phyloP scores from a whole-genome alignment of 1,140 invertebrate species.

The Drosophila kohkoa region DNA sequence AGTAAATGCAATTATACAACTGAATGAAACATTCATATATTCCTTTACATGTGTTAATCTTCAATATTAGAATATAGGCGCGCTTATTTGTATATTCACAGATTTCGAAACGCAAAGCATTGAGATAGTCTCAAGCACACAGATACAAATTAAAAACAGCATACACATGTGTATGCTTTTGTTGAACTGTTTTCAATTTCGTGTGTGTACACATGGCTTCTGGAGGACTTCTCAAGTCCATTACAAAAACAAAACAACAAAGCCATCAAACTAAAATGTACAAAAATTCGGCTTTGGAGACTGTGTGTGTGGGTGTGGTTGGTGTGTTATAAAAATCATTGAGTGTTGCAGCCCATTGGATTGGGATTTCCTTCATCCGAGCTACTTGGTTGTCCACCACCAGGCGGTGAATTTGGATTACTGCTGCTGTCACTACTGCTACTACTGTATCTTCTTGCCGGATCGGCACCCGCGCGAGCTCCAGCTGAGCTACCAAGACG shows the following conservation, averaged over 20 bases:
- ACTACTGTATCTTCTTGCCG: background rate
- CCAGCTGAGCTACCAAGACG: background rate
- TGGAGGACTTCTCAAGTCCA: constrained; percentile 37
- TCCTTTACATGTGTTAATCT: constrained; percentile 51
- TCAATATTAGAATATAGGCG: constrained; percentile 54
- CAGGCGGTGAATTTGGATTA: background rate
- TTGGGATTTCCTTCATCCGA: constrained; percentile 48
- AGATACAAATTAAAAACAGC: background rate
- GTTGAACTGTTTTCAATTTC: too few species aligned
- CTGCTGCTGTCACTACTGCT: background rate
- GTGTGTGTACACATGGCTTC: background rate
- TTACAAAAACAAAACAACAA: background rate
- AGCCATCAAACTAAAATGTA: constrained; percentile 16
- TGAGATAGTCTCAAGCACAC: constrained; percentile 21
- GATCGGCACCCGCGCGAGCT: background rate
- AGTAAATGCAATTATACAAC: background rate
- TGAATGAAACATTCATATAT: background rate
- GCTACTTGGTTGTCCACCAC: constrained; percentile 27
- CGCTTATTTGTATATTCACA: constrained; percentile 69
- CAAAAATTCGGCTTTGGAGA: constrained; percentile 23
- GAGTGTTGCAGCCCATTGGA: constrained; percentile 56
- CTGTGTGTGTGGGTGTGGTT: background rate
- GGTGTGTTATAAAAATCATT: constrained; percentile 34
- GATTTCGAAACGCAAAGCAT: constrained; percentile 54
- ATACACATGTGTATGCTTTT: background rate